Percentiles rank a stretch among this genome's conserved stretches.
Evolutionary conservation across 2,113 vertebrate genomes (phyloP).

Genomic region (Megaceryle torquata): DNA sequence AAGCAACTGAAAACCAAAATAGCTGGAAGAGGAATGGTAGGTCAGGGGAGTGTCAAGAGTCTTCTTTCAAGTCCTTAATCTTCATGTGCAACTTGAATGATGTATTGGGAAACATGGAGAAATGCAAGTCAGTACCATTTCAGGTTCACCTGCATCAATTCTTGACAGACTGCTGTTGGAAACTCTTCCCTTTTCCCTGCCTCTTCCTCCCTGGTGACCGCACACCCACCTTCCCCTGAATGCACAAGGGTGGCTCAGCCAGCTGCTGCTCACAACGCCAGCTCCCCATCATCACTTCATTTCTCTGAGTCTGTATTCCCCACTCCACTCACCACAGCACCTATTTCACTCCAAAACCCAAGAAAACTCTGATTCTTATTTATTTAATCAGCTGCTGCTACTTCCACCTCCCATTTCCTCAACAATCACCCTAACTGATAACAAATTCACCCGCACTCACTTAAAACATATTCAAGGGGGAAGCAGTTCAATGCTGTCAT

Average conservation of each 20-base stretch:
- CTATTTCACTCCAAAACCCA: not conserved
- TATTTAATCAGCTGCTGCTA: not conserved
- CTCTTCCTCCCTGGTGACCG: not conserved
- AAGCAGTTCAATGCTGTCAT: not conserved
- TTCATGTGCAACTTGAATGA: not conserved
- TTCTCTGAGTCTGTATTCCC: not conserved
- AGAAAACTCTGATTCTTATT: not conserved
- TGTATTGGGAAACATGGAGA: not conserved
- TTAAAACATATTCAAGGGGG: not conserved
- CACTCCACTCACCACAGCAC: not conserved
- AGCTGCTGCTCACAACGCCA: not conserved
- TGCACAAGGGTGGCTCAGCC: not conserved
- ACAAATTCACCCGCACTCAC: not conserved
- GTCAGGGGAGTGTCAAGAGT: not conserved
- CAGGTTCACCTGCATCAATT: not conserved
- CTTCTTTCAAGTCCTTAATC: not conserved
- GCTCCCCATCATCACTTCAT: not conserved
- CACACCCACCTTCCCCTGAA: accelerated
- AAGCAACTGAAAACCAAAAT: not conserved
- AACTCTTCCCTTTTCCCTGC: not conserved
- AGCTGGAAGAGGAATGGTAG: not conserved
- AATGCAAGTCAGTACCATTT: not conserved
- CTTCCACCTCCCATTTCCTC: not conserved
- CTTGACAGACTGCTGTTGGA: not conserved
- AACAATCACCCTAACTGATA: not conserved